Percentiles rank a stretch among this genome's conserved stretches.
Evolutionary conservation across 2,888 invertebrate genomes (phyloP).

Genomic region (Chromoteleia sp.): DNA sequence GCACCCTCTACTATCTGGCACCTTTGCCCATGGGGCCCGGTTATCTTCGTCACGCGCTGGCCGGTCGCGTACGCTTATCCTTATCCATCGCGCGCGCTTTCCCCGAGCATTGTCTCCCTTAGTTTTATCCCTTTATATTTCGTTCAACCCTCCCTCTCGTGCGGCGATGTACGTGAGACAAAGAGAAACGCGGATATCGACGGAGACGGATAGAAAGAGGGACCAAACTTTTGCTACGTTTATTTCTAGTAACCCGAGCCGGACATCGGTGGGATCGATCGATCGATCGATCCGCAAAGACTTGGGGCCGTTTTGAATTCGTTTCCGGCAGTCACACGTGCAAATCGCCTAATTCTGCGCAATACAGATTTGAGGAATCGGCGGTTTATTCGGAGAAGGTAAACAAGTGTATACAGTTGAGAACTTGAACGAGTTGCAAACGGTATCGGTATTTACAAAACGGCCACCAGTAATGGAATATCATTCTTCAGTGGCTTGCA

Average conservation of each 20-base stretch:
- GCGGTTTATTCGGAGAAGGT: conserved; percentile 35
- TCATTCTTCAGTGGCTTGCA: conserved; percentile 8
- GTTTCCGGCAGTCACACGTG: conserved; percentile 15
- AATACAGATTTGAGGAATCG: conserved; percentile 45
- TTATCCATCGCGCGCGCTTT: conserved; percentile 44
- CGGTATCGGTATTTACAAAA: conserved; percentile 15
- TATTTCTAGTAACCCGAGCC: conserved; percentile 77
- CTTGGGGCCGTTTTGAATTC: conserved; percentile 29
- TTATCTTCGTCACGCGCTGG: conserved; percentile 57
- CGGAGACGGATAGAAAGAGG: conserved; percentile 37
- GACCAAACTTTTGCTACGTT: conserved; percentile 67
- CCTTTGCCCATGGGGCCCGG: no score
- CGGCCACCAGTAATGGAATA: conserved; percentile 21
- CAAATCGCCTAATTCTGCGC: conserved; percentile 43
- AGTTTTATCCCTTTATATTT: conserved; percentile 72
- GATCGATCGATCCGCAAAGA: conserved; percentile 67
- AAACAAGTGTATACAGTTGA: conserved; percentile 47
- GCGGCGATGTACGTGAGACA: conserved; percentile 35
- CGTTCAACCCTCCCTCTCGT: conserved; percentile 59
- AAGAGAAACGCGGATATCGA: conserved; percentile 17
- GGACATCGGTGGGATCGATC: conserved; percentile 73
- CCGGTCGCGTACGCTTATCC: conserved; percentile 47
- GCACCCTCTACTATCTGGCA: no score
- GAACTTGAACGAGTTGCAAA: conserved; percentile 40
- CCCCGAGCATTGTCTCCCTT: conserved; percentile 61